Evolutionary conservation across 2,113 vertebrate genomes (phyloP).

Genomic region (Etia nguti): DNA sequence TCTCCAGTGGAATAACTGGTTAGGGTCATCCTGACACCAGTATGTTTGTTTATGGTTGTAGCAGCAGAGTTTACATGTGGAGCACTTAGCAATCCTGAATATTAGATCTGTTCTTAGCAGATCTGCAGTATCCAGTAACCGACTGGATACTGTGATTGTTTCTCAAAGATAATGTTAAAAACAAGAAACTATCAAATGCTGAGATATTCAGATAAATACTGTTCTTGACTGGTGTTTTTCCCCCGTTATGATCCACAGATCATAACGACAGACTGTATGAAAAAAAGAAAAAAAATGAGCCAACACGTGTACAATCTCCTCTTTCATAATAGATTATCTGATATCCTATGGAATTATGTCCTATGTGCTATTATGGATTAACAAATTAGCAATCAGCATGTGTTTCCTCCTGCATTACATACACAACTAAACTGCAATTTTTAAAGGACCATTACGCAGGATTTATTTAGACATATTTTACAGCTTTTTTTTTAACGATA

Average conservation of each 20-base stretch:
- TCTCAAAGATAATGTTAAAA: neutral
- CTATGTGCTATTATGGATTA: neutral
- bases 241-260: neutral
- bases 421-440: neutral
- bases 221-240: neutral
- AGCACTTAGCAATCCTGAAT: neutral
- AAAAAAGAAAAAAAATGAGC: neutral
- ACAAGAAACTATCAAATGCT: neutral
- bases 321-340: neutral
- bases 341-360: neutral
- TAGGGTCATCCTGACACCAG: neutral
- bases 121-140: neutral
- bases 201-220: neutral
- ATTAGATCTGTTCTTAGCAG: neutral
- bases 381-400: neutral
- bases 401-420: neutral
- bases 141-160: neutral
- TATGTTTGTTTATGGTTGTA: neutral
- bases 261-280: neutral
- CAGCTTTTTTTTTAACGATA: neutral
- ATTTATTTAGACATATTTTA: neutral
- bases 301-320: neutral
- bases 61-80: neutral
- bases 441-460: neutral
- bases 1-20: constrained; percentile 1